Base-by-base conservation (phyloP, 1,140 invertebrate genomes). In the Drosophila repleta region DNA sequence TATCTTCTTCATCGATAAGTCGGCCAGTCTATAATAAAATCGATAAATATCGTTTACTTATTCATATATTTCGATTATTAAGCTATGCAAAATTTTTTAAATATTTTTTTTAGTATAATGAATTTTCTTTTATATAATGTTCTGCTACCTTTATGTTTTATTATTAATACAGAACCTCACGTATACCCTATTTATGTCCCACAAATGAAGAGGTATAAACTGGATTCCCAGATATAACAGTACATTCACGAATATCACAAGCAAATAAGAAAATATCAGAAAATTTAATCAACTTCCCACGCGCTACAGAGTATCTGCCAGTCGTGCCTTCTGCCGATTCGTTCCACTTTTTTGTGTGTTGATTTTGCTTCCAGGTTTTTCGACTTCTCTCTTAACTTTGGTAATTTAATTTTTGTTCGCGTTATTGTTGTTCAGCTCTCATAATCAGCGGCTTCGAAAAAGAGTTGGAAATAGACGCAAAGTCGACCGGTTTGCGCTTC, bases 361-460 rank as follows among this genome's bases (percentile, higher is more conserved):
- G 13, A 10, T 62, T 49, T 61, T 68, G 53, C 43, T 43, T 56
- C 43, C 37, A 63, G 58, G 35, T 55, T 61, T 60, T 58, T 60
- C 26, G 37, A 35, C 49, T 49, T 67, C 24, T 61, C 41, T 71
- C 41, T 64, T 57, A 48, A 48, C 37, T 79, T 63, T 74, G 58
- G 61, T 70, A 75, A 62, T 71, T 71, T 80, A 46, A 52, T 46
- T 60, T 39, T 67, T 63, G n/a, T 65, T 55, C 15, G 10, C 10
- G 21, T 15, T 48, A 18, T 67, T 63, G 37, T 39, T 43, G 29
- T 46, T 51, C 11, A 53, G 70, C 53, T 63, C 43, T 13, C 32
- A 80, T 75, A 78, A 80, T 80, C 77, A 60, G 58, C 70, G 81
- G 67, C 74, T 85, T 87, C 87, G 82, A 80, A 46, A 51, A 32